Evolutionary conservation across 1,140 invertebrate genomes (phyloP), one percentile per base, ranked within the genome.

Genomic region (Lanistes nyassanus): DNA sequence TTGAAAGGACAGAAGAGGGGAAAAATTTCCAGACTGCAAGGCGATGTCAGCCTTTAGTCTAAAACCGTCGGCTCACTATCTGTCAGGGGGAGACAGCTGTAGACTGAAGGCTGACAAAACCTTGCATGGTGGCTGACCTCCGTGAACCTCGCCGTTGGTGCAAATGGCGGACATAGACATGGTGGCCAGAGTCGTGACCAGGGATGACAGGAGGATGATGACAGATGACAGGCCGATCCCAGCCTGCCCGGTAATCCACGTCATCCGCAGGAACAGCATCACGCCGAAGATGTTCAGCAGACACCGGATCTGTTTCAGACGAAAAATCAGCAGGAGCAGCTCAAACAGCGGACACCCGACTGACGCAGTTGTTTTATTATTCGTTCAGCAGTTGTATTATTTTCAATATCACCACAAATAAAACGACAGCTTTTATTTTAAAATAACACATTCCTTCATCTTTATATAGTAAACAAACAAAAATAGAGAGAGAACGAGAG

Each of bases 131-230:
- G 2, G 76, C 76, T 81, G 79, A 96, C 97, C 98, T 93, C 97
- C 98, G 93, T 98, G 98, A 65, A 99, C 97, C 91, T 98, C 96
- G 74, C 98, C 98, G 91, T 99, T 99, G 78, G 98, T 99, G 86
- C 96, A 96, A 82, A 99, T 98, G 75, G 98, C 98, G 74, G 96
- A 97, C 89, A 99, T 94, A 31, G 97, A 99, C n/a, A 98, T 91
- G 2, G 97, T 95, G 7, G 98, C 99, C 80, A 99, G 94, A 78
- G 95, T 93, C 81, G 97, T 99, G 47, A 99, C 96, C 7, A 94
- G 83, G 19, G 95, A 93, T 11, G 97, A 97, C 85, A 98, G 92
- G 16, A 92, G 92, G 76, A 99, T 96, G 84, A 98, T 97, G 6
- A 88, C 53, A 34, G 87, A 75, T 0, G 90, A 87, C 16, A 91